Evolutionary conservation across 2,888 invertebrate species (phyloP), one percentile per base, ranked within the genome.

Genomic region (Dyspetes luteomarginatus): DNA sequence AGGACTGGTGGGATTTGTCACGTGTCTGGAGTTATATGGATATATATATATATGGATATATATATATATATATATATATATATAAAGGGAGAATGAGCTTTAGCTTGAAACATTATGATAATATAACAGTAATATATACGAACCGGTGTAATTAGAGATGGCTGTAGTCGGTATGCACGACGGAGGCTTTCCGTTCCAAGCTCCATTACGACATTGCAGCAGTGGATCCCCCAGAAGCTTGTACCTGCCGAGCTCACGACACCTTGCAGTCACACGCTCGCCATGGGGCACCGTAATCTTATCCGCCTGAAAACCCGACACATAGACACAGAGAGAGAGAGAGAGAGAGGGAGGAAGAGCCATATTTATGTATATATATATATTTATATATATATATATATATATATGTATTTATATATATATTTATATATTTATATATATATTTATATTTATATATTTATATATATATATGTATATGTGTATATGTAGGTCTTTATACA

Each of bases 81-180:
- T 4, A 58, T 4, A 36, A 17, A 48, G 48, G 43, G 64, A 74
- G 48, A 48, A 65, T 52, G 43, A 43, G 15, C n/a, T 82, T 69
- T 48, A 56, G 64, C 69, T 56, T 69, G 69, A 77, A 77, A 77
- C 73, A 77, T 81, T 77, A 77, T 74, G 69, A 79, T 75, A 73
- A 81, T 65, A 58, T 56, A 78, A 71, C 68, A 28, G 65, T 77
- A 80, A 76, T 74, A 52, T 56, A 84, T 85, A 86, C 89, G 87
- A 78, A 96, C 96, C 96, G 87, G 97, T 97, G 92, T 96, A 97
- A 92, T 97, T 97, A 48, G 97, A 97, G 84, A 97, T 93, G 45
- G 96, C 93, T 0, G 97, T 97, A 28, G 97, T 97, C n/a, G 97
- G 96, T 36, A 96, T 95, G 90, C 97, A 97, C 81, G 96, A 95